Evolutionary conservation across 2,113 vertebrate genomes (phyloP).

Genomic region (Rhea pennata): DNA sequence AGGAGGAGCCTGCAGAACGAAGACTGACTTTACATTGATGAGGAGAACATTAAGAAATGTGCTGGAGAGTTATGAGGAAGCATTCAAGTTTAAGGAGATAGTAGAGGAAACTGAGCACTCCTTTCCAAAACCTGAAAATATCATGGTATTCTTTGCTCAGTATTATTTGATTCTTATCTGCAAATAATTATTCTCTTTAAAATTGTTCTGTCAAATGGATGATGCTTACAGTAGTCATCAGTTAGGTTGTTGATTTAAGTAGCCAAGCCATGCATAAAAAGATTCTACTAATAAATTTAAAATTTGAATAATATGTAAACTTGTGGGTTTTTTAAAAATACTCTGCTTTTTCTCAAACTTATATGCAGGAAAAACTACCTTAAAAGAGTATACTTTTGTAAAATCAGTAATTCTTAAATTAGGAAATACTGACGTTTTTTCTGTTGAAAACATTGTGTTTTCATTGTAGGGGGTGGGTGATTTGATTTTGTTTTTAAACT

Average conservation of each 20-base stretch:
- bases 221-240: not conserved
- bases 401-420: not conserved
- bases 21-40: not conserved
- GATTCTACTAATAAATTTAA: not conserved
- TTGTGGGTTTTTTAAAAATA: not conserved
- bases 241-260: not conserved
- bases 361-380: fast-evolving
- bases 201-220: not conserved
- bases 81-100: not conserved
- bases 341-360: not conserved
- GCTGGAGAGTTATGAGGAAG: not conserved
- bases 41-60: too few species aligned
- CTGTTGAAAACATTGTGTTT: not conserved
- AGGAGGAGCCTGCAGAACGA: not conserved
- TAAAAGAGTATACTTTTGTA: not conserved
- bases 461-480: not conserved
- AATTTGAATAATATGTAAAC: not conserved
- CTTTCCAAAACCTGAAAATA: not conserved
- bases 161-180: not conserved
- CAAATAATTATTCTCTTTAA: not conserved
- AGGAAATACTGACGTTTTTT: not conserved
- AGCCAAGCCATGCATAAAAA: not conserved
- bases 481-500: not conserved
- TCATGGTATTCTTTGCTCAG: not conserved
- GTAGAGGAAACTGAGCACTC: not conserved